Evolutionary conservation across 2,797 vertebrate species (phyloP).

Genomic region (Tangara arthus): DNA sequence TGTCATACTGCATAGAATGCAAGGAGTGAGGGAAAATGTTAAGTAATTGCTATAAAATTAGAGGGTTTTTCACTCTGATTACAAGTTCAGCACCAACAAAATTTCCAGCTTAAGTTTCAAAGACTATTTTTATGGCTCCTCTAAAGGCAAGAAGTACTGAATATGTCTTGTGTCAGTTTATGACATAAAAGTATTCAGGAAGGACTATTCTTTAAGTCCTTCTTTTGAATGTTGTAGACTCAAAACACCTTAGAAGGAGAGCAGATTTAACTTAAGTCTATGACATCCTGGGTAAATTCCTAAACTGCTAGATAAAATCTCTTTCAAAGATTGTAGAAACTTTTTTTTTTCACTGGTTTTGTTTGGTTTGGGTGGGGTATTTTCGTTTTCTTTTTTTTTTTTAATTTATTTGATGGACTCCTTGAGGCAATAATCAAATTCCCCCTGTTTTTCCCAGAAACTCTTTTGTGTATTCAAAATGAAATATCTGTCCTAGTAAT

Average conservation of each 20-base stretch:
- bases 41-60: not conserved
- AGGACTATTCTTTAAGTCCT: not conserved
- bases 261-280: not conserved
- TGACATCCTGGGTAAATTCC: not conserved
- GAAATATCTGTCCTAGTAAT: not conserved
- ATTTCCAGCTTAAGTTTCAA: not conserved
- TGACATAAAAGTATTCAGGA: not conserved
- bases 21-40: not conserved
- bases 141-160: not conserved
- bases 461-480: not conserved
- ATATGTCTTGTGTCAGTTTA: not conserved
- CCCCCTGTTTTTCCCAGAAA: not conserved
- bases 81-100: not conserved
- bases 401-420: not conserved
- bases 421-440: not conserved
- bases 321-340: not conserved
- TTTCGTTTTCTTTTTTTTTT: accelerated
- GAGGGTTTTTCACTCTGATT: not conserved
- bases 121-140: not conserved
- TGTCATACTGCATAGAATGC: not conserved
- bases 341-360: not conserved
- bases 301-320: not conserved
- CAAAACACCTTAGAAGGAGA: not conserved
- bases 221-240: not conserved
- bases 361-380: not conserved